A percentile compares a stretch with the other conserved stretches of the same genome.
Evolutionary conservation across 2,888 invertebrate species (phyloP).

Genomic region (Rhyacophila evoluta): DNA sequence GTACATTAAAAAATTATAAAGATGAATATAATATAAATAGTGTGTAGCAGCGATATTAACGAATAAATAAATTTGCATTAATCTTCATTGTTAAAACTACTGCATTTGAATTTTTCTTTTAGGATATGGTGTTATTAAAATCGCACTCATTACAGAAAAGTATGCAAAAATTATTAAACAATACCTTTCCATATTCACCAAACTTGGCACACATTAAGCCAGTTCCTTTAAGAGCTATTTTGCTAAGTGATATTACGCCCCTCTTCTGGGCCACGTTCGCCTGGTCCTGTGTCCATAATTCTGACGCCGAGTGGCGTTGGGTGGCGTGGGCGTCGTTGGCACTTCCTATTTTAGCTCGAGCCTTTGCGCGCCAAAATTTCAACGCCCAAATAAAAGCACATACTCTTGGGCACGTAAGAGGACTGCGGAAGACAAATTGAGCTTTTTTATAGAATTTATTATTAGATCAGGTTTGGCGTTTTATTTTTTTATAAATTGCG

Average conservation of each 20-base stretch:
- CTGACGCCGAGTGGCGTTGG: slow-evolving; percentile 1
- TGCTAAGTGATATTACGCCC: slow-evolving; percentile 44
- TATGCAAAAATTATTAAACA: neutral
- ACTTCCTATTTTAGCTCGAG: slow-evolving; percentile 25
- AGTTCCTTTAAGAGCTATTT: slow-evolving; percentile 15
- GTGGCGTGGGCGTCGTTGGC: neutral
- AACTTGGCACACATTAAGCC: slow-evolving; percentile 13
- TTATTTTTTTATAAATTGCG: neutral
- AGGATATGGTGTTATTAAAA: too few species aligned
- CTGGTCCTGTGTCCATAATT: slow-evolving; percentile 22
- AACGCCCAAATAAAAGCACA: slow-evolving; percentile 12
- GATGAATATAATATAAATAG: too few species aligned
- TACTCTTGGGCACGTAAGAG: slow-evolving; percentile 7
- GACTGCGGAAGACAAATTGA: slow-evolving; percentile 11
- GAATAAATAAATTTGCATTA: too few species aligned
- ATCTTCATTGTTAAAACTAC: too few species aligned
- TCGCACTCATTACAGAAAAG: neutral
- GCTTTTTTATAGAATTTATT: slow-evolving; percentile 3
- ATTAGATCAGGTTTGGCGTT: neutral
- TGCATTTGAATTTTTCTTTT: too few species aligned
- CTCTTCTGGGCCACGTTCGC: slow-evolving; percentile 2
- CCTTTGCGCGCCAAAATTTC: slow-evolving; percentile 1
- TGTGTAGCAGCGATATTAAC: too few species aligned
- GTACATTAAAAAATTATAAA: too few species aligned
- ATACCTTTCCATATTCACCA: neutral